Evolutionary conservation across 2,113 vertebrate genomes (phyloP), one percentile per base, ranked within the genome.

Genomic region (Pampusana beccarii): DNA sequence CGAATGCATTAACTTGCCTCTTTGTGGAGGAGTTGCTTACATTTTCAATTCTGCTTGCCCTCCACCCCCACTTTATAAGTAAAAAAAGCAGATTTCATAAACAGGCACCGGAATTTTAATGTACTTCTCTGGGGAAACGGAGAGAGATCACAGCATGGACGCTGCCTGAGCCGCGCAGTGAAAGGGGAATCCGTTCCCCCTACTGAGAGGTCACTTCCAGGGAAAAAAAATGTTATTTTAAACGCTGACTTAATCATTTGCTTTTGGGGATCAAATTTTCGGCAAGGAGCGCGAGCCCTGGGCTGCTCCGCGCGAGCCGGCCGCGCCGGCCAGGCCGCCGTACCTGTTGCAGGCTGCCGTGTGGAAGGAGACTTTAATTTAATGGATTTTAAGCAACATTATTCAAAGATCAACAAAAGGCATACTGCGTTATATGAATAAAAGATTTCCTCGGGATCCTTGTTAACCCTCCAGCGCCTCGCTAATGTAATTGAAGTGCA

Each of bases 391-490:
- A 95, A 98, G 97, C 98, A 98, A 98, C 97, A 95, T 98, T 98
- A 98, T 98, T 98, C 98, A 92, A 80, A 92, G 86, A 97, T 92
- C 96, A 95, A 98, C 98, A 98, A 98, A 98, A 98, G 97, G 96
- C 97, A 79, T 91, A 95, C 96, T 96, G 95, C 94, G 96, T 96
- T 97, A 90, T 82, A 94, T 96, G 97, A 97, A 97, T 98, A 97
- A 98, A 98, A 98, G 97, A 98, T 98, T 97, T 97, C 96, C 96
- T 94, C 25, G 90, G 97, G 96, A 92, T 97, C 79, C 97, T 97
- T 86, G 90, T 98, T 99, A 99, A 99, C 99, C 99, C 98, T 98
- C 96, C 98, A 98, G 96, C 98, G 98, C 97, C 98, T 98, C 97
- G 98, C 97, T 98, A 98, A 98, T 98, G 98, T 98, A 96, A 98